Base-by-base conservation (phyloP, 1,140 invertebrate genomes). In the Ladona fulva region DNA sequence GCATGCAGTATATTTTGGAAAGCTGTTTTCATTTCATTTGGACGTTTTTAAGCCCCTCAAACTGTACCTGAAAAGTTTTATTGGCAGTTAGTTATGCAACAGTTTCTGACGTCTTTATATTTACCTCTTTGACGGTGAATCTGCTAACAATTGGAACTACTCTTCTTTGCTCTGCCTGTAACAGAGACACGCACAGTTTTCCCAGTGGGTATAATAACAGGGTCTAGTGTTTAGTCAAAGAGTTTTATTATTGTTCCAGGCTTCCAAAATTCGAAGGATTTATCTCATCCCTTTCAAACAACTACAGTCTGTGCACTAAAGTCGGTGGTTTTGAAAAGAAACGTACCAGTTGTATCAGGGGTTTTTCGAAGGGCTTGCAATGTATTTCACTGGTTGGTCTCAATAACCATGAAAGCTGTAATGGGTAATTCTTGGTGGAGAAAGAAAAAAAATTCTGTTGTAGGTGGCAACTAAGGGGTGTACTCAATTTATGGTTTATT, bases 61-160 rank as follows among this genome's bases (percentile, higher is more conserved):
- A 66, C 52, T 66, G 52, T 66, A 66, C 52, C 52, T 66, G 52
- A 66, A 66, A 66, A 66, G 29, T 66, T 66, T 16, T 66, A 66
- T 66, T 66, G 3, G 52, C 52, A 66, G 12, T 66, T 66, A 22
- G n/a, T 66, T 66, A 12, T 66, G 52, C 52, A 19, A 66, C 52
- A 66, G 52, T 66, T 16, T 66, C 52, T 66, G 52, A 66, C 5
- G n/a, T 66, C 16, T 66, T 66, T 19, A 12, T 66, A 66, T 66
- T 66, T 66, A 66, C 52, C 52, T 19, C 52, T 12, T 66, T 12
- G 12, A 6, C n/a, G 12, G 52, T 66, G 52, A 66, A 66, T 19
- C 52, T 6, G 52, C 52, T 6, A 66, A 22, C n/a, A 37, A 12
- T 66, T 66, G 52, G 12, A 66, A 37, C 8, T 37, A 37, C 29